phyloP scores from a whole-genome alignment of 2,888 invertebrate genomes.

The Pandemis cinnamomeana region DNA sequence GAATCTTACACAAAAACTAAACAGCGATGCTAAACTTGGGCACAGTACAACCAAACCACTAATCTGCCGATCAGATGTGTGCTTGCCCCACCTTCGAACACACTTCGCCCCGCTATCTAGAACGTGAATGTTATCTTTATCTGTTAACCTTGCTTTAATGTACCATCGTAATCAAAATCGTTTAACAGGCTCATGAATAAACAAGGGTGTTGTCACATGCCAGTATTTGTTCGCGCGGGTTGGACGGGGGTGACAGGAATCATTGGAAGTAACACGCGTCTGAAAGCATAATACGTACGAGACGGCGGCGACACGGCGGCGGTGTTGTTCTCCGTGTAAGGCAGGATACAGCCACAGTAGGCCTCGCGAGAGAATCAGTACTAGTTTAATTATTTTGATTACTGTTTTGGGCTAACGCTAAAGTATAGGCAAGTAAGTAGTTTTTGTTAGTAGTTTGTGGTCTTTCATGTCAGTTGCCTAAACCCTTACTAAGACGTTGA shows the following conservation, averaged over 20 bases:
- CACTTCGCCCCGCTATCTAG: not conserved
- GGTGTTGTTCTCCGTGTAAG: slow-evolving; percentile 33
- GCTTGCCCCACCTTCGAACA: not conserved
- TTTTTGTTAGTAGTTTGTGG: too few species aligned
- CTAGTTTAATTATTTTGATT: too few species aligned
- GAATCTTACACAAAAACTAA: too few species aligned
- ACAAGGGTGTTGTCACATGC: slow-evolving; percentile 34
- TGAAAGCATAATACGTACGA: slow-evolving; percentile 16
- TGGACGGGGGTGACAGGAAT: slow-evolving; percentile 11
- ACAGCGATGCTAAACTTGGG: too few species aligned
- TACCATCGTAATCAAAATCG: slow-evolving; percentile 32
- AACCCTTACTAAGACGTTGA: too few species aligned
- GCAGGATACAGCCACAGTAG: slow-evolving; percentile 18
- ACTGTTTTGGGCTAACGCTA: not conserved
- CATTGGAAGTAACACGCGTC: slow-evolving; percentile 17
- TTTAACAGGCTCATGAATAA: slow-evolving; percentile 41
- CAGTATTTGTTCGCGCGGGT: slow-evolving; percentile 35
- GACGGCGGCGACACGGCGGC: slow-evolving; percentile 33
- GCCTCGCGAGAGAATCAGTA: not conserved
- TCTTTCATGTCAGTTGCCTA: too few species aligned
- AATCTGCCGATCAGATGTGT: not conserved
- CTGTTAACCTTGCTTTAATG: slow-evolving; percentile 14
- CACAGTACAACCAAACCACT: not conserved
- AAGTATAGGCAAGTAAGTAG: too few species aligned
- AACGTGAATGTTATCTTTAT: not conserved